Evolutionary conservation across 2,888 invertebrate species (phyloP).

Genomic region (Nemoura dubitans): DNA sequence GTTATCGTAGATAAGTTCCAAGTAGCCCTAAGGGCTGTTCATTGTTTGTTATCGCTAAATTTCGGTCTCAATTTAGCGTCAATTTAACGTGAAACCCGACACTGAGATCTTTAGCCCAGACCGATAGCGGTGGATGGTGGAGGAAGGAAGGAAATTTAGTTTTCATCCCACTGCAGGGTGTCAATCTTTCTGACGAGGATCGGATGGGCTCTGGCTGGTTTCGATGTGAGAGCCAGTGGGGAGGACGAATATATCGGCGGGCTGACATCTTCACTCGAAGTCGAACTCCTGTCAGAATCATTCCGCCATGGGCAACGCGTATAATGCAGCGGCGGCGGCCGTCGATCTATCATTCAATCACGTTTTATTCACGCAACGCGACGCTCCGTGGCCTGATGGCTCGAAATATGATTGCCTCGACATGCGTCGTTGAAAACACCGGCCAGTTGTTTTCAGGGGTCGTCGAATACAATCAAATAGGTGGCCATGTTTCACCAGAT

Average conservation of each 20-base stretch:
- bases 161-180: neutral
- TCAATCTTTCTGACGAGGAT: neutral
- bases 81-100: neutral
- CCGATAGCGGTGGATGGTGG: neutral
- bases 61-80: neutral
- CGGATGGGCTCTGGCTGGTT: neutral
- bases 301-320: neutral
- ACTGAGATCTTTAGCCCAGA: neutral
- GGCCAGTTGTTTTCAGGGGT: no score
- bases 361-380: neutral
- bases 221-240: neutral
- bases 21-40: neutral
- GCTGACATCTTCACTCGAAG: constrained; percentile 15
- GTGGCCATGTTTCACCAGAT: no score
- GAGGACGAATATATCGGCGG: neutral
- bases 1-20: neutral
- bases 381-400: neutral
- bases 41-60: neutral
- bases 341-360: neutral
- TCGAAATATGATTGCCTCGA: no score
- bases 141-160: neutral
- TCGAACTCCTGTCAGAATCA: constrained; percentile 14
- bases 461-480: no score
- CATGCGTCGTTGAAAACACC: no score
- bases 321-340: no score